Percentiles rank a stretch among this genome's conserved stretches.
Conservation (phyloP, 2,888 invertebrate species). For the Gymnocheta viridis region DNA sequence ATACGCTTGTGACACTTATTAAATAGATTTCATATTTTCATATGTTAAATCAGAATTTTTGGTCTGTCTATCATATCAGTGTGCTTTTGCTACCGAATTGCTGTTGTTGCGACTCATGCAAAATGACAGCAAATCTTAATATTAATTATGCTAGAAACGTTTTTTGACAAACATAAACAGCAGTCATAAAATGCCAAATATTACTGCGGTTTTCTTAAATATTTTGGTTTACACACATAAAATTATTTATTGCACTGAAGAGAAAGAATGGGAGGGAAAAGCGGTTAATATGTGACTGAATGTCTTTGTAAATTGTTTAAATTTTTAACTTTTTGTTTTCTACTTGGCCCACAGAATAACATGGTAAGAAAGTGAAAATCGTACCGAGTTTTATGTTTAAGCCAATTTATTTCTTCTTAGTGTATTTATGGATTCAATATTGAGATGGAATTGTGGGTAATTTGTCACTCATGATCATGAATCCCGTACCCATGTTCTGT, state of each 20-base stretch:
- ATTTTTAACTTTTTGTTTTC: not conserved
- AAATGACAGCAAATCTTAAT: constrained; percentile 44
- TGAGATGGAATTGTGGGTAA: not conserved
- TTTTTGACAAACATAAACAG: constrained; percentile 44
- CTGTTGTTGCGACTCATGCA: constrained; percentile 46
- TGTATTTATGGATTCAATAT: not conserved
- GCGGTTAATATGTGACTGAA: not conserved
- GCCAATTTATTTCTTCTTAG: not conserved
- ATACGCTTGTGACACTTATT: constrained; percentile 37
- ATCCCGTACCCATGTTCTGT: too few species aligned
- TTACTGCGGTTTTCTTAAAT: not conserved
- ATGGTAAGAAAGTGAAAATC: not conserved
- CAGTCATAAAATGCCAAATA: constrained; percentile 24
- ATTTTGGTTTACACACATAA: constrained; percentile 37
- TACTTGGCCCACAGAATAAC: not conserved
- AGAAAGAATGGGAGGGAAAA: not conserved
- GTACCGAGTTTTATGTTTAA: not conserved
- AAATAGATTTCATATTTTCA: constrained; percentile 12
- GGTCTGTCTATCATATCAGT: not conserved
- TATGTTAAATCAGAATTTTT: constrained; percentile 20
- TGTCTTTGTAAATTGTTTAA: not conserved
- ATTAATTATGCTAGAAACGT: constrained; percentile 66
- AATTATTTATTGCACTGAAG: constrained; percentile 31
- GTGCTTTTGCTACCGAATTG: not conserved
- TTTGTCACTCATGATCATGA: not conserved